Evolutionary conservation across 2,797 vertebrate species (phyloP).

Genomic region (Manis javanica): DNA sequence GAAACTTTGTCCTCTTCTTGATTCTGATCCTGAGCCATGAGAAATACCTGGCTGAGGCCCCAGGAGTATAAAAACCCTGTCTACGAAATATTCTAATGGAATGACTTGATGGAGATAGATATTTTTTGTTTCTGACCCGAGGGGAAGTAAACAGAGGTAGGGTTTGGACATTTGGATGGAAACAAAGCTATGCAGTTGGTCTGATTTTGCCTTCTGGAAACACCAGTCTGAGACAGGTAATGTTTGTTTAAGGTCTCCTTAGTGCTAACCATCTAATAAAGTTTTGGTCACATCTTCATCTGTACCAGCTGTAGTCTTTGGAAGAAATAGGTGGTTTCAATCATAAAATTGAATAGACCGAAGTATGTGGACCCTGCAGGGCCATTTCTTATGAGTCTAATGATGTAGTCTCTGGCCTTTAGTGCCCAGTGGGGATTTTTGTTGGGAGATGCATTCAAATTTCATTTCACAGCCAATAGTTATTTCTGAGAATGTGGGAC

Average conservation of each 20-base stretch:
- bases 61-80: background rate
- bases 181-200: background rate
- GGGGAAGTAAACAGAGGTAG: background rate
- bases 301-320: background rate
- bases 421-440: background rate
- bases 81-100: background rate
- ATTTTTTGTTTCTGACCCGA: background rate
- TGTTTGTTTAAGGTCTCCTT: background rate
- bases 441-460: background rate
- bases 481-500: background rate
- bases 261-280: background rate
- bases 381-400: background rate
- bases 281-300: background rate
- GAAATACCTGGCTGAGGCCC: background rate
- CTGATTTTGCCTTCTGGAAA: no score
- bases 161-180: background rate
- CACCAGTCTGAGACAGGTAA: no score
- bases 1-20: background rate
- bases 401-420: background rate
- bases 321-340: background rate
- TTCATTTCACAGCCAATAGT: background rate
- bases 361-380: background rate
- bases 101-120: accelerated
- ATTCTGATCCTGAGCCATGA: background rate
- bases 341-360: background rate